Evolutionary conservation across 2,888 invertebrate species (phyloP).

Genomic region (Parnassius glacialis): DNA sequence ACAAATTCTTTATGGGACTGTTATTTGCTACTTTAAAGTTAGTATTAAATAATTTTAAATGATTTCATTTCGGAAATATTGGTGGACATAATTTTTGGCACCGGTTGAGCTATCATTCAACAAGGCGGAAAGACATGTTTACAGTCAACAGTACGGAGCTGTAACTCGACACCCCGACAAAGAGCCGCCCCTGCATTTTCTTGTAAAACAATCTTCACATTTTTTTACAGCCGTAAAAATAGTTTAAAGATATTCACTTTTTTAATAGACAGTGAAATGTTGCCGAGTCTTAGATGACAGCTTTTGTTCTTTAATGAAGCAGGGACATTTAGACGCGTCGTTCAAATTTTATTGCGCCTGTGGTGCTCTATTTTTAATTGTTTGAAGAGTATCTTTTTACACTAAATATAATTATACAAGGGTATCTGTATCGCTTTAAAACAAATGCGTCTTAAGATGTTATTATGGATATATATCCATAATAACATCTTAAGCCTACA

Average conservation of each 20-base stretch:
- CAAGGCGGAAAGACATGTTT: conserved; percentile 75
- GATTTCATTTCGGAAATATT: conserved; percentile 4
- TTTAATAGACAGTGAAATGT: conserved; percentile 80
- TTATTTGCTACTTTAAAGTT: no score
- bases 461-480: background rate
- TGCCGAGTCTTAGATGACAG: conserved; percentile 77
- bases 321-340: conserved; percentile 70
- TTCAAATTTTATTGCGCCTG: conserved; percentile 65
- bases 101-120: conserved; percentile 65
- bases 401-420: conserved; percentile 22
- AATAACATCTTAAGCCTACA: background rate
- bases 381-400: conserved; percentile 51
- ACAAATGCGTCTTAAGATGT: conserved; percentile 13
- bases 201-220: conserved; percentile 78
- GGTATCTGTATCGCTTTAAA: conserved; percentile 22
- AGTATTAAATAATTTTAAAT: background rate
- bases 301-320: conserved; percentile 79
- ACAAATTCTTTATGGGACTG: no score
- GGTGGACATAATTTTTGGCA: conserved; percentile 50
- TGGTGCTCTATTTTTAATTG: conserved; percentile 67
- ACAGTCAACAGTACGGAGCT: conserved; percentile 63
- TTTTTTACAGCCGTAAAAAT: conserved; percentile 79
- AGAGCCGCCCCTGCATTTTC: conserved; percentile 75
- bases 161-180: conserved; percentile 72
- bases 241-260: conserved; percentile 76